Evolutionary conservation across 2,113 vertebrate species (phyloP).

Genomic region (Cebidichthys violaceus): DNA sequence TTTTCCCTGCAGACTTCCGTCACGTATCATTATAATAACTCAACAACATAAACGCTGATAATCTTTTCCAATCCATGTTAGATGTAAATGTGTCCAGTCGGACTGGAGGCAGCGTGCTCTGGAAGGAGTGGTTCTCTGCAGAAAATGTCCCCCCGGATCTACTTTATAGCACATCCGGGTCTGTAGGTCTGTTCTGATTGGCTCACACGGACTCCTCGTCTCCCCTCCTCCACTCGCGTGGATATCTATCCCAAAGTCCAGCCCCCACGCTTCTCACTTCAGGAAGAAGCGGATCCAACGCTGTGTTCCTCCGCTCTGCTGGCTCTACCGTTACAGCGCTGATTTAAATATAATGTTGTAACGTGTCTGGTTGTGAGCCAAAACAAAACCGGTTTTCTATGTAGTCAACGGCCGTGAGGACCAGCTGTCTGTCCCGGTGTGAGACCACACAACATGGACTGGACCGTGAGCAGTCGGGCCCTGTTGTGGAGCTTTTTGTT

Average conservation of each 20-base stretch:
- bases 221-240: slow-evolving; percentile 69
- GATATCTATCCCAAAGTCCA: slow-evolving; percentile 65
- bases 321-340: neutral
- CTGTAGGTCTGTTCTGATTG: slow-evolving; percentile 37
- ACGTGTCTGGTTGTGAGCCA: neutral
- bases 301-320: neutral
- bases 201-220: neutral
- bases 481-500: slow-evolving; percentile 76
- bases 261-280: slow-evolving; percentile 69
- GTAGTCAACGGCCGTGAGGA: slow-evolving; percentile 51
- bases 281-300: slow-evolving; percentile 72
- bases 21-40: neutral
- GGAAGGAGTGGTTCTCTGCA: fast-evolving
- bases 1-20: neutral
- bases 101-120: fast-evolving
- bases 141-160: slow-evolving; percentile 60
- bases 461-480: slow-evolving; percentile 78
- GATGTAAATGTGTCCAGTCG: fast-evolving
- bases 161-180: slow-evolving; percentile 67
- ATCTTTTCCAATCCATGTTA: fast-evolving
- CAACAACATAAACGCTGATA: fast-evolving
- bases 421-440: slow-evolving; percentile 51
- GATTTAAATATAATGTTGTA: neutral
- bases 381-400: slow-evolving; percentile 56
- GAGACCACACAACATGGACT: slow-evolving; percentile 77